Conservation (phyloP, 2,113 vertebrate species). For the Coracopsis vasa region DNA sequence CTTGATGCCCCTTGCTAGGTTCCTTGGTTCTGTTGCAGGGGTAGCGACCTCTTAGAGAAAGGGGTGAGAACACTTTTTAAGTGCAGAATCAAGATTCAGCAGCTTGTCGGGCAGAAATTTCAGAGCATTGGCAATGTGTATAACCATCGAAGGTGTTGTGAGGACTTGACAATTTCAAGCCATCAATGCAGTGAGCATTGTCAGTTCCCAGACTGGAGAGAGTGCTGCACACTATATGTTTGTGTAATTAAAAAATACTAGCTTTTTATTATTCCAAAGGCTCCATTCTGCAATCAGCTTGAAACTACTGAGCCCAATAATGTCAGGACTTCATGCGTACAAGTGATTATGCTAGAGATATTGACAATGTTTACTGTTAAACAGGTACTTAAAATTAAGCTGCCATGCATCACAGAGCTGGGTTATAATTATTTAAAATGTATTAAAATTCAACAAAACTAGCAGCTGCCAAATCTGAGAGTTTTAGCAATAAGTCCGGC, state of each 20-base stretch:
- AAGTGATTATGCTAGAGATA: not conserved
- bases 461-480: not conserved
- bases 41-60: not conserved
- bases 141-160: not conserved
- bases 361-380: not conserved
- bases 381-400: not conserved
- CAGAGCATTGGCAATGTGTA: accelerated
- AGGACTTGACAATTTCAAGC: not conserved
- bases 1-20: not conserved
- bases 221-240: not conserved
- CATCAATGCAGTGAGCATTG: not conserved
- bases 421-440: not conserved
- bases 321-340: not conserved
- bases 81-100: not conserved
- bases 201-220: not conserved
- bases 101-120: not conserved
- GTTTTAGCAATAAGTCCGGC: not conserved
- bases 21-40: not conserved
- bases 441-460: not conserved
- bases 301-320: not conserved
- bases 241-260: not conserved
- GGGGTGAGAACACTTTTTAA: not conserved
- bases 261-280: not conserved
- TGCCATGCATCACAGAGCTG: not conserved
- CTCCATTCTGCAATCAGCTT: not conserved